A percentile compares a stretch with the other conserved stretches of the same genome.
Conservation (phyloP, 2,113 vertebrate species). For the Camelus bactrianus region DNA sequence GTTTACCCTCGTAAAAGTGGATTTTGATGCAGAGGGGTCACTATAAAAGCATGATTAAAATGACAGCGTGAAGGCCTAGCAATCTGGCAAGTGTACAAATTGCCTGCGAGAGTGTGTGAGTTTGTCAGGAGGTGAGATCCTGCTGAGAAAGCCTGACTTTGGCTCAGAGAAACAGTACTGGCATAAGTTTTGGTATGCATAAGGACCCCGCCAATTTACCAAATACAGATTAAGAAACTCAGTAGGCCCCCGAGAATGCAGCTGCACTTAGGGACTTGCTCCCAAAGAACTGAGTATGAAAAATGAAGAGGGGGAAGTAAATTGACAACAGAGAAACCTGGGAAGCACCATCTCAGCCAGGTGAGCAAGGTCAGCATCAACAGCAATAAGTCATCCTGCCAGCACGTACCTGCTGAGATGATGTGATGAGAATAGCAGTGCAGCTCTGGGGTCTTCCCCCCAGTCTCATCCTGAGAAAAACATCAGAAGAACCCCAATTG, state of each 20-base stretch:
- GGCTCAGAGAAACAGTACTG: neutral
- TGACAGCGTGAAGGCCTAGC: neutral
- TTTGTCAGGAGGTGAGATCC: neutral
- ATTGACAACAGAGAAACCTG: neutral
- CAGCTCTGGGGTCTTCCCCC: neutral
- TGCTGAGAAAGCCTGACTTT: neutral
- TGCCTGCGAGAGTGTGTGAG: neutral
- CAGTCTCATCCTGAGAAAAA: neutral
- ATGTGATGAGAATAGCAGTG: neutral
- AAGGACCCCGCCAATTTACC: neutral
- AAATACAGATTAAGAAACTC: neutral
- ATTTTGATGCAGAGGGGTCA: neutral
- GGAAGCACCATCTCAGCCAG: neutral
- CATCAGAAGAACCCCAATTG: neutral
- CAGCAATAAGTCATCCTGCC: neutral
- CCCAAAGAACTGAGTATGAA: neutral
- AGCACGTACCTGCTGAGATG: neutral
- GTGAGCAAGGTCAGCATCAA: neutral
- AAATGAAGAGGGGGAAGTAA: neutral
- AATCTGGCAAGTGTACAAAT: neutral
- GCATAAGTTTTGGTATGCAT: neutral
- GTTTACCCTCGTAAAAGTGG: neutral
- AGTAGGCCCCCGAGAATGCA: neutral
- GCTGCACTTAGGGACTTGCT: neutral
- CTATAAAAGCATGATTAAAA: slow-evolving; percentile 37